These are phyloP conservation scores for Heliconius cydno DNA, from an alignment of 2,888 invertebrate species.

Conservation along the genomic window DNA sequence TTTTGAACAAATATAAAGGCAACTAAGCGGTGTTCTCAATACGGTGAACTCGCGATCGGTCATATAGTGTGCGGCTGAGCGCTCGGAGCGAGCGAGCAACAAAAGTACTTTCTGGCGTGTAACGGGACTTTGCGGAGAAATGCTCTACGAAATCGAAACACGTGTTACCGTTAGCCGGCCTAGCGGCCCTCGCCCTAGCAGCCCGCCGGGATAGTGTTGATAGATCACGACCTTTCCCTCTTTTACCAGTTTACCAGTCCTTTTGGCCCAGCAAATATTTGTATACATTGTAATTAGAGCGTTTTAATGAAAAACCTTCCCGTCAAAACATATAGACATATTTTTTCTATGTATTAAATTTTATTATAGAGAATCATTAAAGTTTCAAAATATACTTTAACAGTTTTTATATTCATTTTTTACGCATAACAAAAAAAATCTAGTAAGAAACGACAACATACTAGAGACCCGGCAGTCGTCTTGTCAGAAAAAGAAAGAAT, in stretches of 20 bases:
- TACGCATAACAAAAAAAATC: neutral
- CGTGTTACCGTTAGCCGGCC: conserved; percentile 79
- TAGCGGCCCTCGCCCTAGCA: conserved; percentile 75
- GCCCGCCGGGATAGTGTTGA: conserved; percentile 72
- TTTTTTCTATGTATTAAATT: neutral
- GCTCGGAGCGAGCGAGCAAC: conserved; percentile 62
- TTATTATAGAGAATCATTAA: neutral
- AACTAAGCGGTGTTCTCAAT: conserved; percentile 72
- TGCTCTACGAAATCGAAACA: conserved; percentile 85
- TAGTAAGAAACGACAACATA: neutral
- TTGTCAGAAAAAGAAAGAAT: neutral
- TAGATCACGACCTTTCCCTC: conserved; percentile 60
- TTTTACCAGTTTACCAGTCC: conserved; percentile 3
- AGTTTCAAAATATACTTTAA: neutral
- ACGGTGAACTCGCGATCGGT: conserved; percentile 76
- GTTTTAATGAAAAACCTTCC: neutral
- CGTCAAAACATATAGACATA: neutral
- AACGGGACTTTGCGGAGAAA: conserved; percentile 82
- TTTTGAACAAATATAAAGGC: conserved; percentile 68
- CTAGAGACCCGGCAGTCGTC: neutral
- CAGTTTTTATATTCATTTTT: neutral
- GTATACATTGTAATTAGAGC: neutral
- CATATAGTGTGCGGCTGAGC: conserved; percentile 58
- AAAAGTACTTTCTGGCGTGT: conserved; percentile 82
- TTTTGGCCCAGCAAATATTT: neutral